A percentile compares a stretch with the other conserved stretches of the same genome.
phyloP scores from a whole-genome alignment of 1,140 invertebrate species.

The Potamilus streckersoni region DNA sequence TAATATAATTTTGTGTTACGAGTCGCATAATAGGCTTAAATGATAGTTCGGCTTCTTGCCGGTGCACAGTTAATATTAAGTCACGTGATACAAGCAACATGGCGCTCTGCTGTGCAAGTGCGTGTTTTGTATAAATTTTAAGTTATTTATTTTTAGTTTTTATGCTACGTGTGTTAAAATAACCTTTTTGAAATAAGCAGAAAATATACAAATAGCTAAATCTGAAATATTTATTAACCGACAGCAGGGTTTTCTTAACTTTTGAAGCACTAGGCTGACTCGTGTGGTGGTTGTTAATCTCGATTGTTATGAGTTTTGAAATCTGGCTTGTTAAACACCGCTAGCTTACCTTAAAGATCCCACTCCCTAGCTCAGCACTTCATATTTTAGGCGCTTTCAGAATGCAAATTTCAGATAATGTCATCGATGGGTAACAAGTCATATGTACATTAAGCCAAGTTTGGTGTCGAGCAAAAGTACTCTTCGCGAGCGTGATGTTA shows the following conservation, averaged over 20 bases:
- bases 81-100: slow-evolving; percentile 60
- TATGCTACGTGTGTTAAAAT: not conserved
- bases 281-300: not conserved
- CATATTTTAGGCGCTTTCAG: too few species aligned
- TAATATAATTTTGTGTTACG: too few species aligned
- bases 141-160: not conserved
- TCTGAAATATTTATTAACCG: not conserved
- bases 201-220: not conserved
- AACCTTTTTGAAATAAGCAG: slow-evolving; percentile 3
- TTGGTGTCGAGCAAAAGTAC: too few species aligned
- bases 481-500: too few species aligned
- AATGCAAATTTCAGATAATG: too few species aligned
- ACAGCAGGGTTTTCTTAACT: not conserved
- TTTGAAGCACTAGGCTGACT: not conserved
- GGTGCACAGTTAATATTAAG: not conserved
- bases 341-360: too few species aligned
- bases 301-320: not conserved
- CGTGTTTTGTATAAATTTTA: slow-evolving; percentile 21
- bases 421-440: too few species aligned
- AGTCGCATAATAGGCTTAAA: too few species aligned
- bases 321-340: too few species aligned
- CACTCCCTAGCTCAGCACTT: too few species aligned
- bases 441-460: too few species aligned
- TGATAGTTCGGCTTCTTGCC: too few species aligned
- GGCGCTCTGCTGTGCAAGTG: slow-evolving; percentile 65